Percentiles rank a stretch among this genome's conserved stretches.
Conservation (phyloP, 1,140 invertebrate species). For the Eriosoma lanigerum region DNA sequence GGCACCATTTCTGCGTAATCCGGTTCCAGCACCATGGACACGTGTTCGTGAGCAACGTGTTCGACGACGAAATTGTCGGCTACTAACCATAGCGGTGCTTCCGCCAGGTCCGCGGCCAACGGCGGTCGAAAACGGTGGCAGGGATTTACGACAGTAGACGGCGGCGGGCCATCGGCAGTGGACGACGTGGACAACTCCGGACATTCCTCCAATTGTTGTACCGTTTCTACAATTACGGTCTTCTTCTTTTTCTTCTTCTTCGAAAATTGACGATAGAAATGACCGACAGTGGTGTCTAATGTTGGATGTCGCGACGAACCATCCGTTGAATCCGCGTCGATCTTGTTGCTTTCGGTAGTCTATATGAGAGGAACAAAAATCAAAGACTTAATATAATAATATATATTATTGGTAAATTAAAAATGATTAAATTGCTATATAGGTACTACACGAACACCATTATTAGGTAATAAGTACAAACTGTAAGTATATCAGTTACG, state of each 20-base stretch:
- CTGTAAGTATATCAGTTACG: too few relatives aligned
- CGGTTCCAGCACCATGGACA: constrained; percentile 30
- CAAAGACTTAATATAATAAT: not conserved
- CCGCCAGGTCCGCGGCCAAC: not conserved
- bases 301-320: not conserved
- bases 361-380: not conserved
- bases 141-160: not conserved
- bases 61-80: constrained; percentile 42
- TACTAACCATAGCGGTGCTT: constrained; percentile 27
- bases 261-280: constrained; percentile 36
- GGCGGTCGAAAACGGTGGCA: not conserved
- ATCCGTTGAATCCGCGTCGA: not conserved
- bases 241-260: not conserved
- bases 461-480: too few relatives aligned
- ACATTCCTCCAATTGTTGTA: not conserved
- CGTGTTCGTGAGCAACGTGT: not conserved
- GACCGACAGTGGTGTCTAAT: not conserved
- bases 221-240: not conserved
- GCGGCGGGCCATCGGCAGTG: too few relatives aligned
- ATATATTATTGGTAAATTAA: too few relatives aligned
- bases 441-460: too few relatives aligned
- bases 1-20: not conserved
- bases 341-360: not conserved
- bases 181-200: too few relatives aligned
- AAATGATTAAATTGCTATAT: too few relatives aligned